Conservation (phyloP, 1,140 invertebrate species). For the Drosophila bifasciata region DNA sequence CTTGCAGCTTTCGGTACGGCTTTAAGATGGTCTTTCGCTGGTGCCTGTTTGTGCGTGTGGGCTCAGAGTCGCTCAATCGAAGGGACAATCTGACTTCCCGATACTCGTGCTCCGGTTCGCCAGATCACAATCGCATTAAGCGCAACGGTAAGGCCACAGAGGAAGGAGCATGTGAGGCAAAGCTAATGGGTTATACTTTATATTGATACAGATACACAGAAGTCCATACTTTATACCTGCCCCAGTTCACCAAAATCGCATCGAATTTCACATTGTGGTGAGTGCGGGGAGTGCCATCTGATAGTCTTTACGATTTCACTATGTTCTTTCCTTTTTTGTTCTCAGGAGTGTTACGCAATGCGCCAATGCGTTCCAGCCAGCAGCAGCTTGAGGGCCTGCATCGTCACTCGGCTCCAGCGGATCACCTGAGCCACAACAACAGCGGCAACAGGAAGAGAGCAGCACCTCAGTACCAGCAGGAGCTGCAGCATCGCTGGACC, state of each 20-base stretch:
- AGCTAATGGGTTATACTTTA: slow-evolving; percentile 11
- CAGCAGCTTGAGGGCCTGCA: slow-evolving; percentile 25
- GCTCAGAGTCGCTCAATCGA: slow-evolving; percentile 87
- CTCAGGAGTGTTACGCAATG: slow-evolving; percentile 49
- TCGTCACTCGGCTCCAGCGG: slow-evolving; percentile 32
- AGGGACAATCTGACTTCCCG: slow-evolving; percentile 88
- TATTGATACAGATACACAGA: slow-evolving; percentile 78
- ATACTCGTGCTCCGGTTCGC: slow-evolving; percentile 89
- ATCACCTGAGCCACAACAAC: slow-evolving; percentile 27
- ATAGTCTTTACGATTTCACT: neutral
- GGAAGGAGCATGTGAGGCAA: neutral
- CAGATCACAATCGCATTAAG: slow-evolving; percentile 89
- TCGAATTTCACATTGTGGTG: slow-evolving; percentile 80
- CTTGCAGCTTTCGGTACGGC: slow-evolving; percentile 91
- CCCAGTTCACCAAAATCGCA: slow-evolving; percentile 80
- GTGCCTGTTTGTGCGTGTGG: slow-evolving; percentile 89
- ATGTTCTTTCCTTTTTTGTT: neutral
- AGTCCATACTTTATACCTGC: slow-evolving; percentile 82
- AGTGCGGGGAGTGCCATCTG: no score
- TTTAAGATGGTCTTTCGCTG: slow-evolving; percentile 95
- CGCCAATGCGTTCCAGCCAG: slow-evolving; percentile 39
- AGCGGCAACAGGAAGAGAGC: slow-evolving; percentile 23
- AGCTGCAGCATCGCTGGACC: slow-evolving; percentile 65
- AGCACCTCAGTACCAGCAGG: slow-evolving; percentile 66
- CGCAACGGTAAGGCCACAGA: slow-evolving; percentile 87